These are phyloP conservation scores for Goniozus legneri DNA, from an alignment of 1,140 invertebrate species.

Conservation along the genomic window DNA sequence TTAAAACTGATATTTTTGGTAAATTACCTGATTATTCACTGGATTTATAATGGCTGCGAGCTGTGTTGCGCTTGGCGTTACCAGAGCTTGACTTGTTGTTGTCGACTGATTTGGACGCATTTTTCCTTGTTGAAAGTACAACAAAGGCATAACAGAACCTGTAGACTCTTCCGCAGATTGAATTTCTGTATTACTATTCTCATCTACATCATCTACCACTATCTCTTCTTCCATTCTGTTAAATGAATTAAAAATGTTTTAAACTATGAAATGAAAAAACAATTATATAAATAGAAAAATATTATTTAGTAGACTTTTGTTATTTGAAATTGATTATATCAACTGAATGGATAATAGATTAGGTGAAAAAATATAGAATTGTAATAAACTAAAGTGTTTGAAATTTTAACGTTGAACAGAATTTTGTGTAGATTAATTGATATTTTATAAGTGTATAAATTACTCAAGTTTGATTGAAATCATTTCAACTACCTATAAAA, in stretches of 20 bases:
- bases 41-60: constrained; percentile 45
- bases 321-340: not conserved
- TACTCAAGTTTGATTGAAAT: not conserved
- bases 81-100: constrained; percentile 35
- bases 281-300: not conserved
- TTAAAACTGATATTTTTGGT: not conserved
- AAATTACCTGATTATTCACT: constrained; percentile 40
- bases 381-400: not conserved
- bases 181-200: constrained; percentile 29
- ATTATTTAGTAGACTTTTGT: not conserved
- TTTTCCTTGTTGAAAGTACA: constrained; percentile 49
- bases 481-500: not conserved
- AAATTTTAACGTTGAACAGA: not conserved
- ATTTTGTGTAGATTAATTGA: not conserved
- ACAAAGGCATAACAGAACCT: constrained; percentile 42
- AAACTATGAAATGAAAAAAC: not conserved
- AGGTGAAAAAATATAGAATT: not conserved
- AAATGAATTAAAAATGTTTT: constrained; percentile 6
- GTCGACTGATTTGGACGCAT: constrained; percentile 32
- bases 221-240: constrained; percentile 49
- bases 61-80: constrained; percentile 35
- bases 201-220: constrained; percentile 37
- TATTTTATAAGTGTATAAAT: not conserved
- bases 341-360: not conserved
- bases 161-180: constrained; percentile 30